A percentile compares a stretch with the other conserved stretches of the same genome.
These are phyloP conservation scores for Ochlodes sylvanus DNA, from an alignment of 2,888 invertebrate species.

Conservation along the genomic window DNA sequence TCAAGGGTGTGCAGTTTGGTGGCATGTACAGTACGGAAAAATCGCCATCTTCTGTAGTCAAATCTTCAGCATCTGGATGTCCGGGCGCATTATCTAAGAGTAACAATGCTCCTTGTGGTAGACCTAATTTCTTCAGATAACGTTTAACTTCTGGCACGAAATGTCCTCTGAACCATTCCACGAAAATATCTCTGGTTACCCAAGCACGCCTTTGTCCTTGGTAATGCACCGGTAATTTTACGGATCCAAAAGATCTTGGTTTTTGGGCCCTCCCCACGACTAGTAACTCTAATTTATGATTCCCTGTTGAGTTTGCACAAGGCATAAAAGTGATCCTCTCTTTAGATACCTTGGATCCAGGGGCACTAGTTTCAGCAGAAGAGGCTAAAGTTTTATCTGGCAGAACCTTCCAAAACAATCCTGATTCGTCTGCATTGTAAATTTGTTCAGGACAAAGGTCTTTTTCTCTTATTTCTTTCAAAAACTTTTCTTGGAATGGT, in stretches of 20 bases:
- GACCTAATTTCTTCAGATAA: conserved; percentile 44
- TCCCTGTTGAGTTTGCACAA: too few relatives aligned
- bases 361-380: conserved; percentile 40
- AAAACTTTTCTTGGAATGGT: conserved; percentile 37
- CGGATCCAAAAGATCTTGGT: conserved; percentile 43
- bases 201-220: conserved; percentile 43
- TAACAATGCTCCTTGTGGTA: conserved; percentile 43
- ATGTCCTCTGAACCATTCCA: conserved; percentile 43
- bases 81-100: conserved; percentile 45
- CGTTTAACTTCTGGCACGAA: conserved; percentile 43
- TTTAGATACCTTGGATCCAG: conserved; percentile 36
- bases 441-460: conserved; percentile 18
- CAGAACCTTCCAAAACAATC: conserved; percentile 43
- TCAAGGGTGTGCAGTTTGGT: conserved; percentile 26
- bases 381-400: conserved; percentile 41
- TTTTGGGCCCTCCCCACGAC: conserved; percentile 42
- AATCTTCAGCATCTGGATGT: conserved; percentile 45
- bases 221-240: conserved; percentile 44
- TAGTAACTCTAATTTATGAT: too few relatives aligned
- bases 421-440: conserved; percentile 38
- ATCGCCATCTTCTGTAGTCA: conserved; percentile 42
- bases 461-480: conserved; percentile 39
- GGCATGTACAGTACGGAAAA: conserved; percentile 14
- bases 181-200: conserved; percentile 45
- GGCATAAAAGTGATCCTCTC: conserved; percentile 42